A percentile compares a stretch with the other conserved stretches of the same genome.
phyloP scores from a whole-genome alignment of 1,140 invertebrate species.

The Telenomus remus region DNA sequence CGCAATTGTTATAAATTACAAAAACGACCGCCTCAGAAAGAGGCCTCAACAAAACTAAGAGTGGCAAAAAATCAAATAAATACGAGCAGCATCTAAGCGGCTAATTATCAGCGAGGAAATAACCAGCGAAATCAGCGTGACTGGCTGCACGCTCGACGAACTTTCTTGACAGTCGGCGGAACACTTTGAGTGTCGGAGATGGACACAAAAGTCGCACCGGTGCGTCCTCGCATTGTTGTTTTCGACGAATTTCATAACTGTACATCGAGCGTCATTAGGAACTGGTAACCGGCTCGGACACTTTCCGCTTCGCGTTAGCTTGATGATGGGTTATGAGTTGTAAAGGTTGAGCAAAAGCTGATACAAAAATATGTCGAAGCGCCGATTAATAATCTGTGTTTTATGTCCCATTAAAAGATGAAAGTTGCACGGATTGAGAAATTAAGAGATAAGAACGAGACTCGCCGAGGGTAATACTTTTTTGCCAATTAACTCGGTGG shows the following conservation, averaged over 20 bases:
- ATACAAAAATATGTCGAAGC: constrained; percentile 31
- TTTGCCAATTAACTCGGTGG: constrained; percentile 26
- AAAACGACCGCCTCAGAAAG: constrained; percentile 27
- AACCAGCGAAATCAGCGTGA: constrained; percentile 34
- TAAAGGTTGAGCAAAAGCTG: not conserved
- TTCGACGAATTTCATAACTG: constrained; percentile 16
- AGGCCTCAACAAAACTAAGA: constrained; percentile 3
- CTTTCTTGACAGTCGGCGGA: constrained; percentile 41
- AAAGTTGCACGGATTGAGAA: constrained; percentile 20
- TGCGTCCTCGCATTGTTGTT: constrained; percentile 19
- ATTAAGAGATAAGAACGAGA: constrained; percentile 18
- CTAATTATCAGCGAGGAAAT: constrained; percentile 44
- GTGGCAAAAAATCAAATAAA: constrained; percentile 11
- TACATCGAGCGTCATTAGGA: constrained; percentile 28
- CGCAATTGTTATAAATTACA: constrained; percentile 56
- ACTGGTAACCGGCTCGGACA: constrained; percentile 18
- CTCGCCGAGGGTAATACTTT: constrained; percentile 8
- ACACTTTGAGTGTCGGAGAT: constrained; percentile 28
- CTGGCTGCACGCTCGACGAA: constrained; percentile 38
- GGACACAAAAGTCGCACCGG: constrained; percentile 38
- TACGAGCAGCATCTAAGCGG: constrained; percentile 19
- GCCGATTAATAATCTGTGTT: constrained; percentile 23
- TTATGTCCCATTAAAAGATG: constrained; percentile 22
- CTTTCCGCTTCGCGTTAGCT: not conserved
- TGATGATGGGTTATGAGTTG: constrained; percentile 9